Conservation (phyloP, 53 echinoderm and acorn worm species). For the Temnopleurus reevesii region DNA sequence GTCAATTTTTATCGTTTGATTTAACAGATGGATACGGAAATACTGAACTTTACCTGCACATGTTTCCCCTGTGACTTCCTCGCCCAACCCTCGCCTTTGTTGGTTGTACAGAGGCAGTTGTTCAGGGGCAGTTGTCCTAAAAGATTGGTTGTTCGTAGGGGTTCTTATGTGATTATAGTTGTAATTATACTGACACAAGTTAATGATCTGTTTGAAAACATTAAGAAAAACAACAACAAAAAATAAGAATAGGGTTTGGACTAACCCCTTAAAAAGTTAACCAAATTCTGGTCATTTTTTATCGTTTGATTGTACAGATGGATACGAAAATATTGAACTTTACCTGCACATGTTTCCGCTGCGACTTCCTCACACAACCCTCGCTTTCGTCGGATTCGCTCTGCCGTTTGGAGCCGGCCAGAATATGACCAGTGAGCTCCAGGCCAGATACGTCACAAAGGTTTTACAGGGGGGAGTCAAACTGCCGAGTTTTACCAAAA, state of each 20-base stretch:
- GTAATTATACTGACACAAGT: too few relatives aligned
- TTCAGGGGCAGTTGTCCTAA: not conserved
- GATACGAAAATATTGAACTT: conserved; percentile 53
- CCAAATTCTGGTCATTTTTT: not conserved
- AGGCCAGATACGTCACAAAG: conserved; percentile 59
- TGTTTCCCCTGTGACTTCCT: conserved; percentile 52
- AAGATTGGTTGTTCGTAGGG: too few relatives aligned
- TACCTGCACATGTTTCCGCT: conserved; percentile 64
- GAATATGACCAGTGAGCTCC: conserved; percentile 51
- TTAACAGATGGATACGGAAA: conserved; percentile 33
- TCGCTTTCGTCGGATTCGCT: conserved; percentile 55
- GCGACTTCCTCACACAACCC: conserved; percentile 52
- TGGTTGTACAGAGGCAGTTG: too few relatives aligned
- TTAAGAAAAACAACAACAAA: too few relatives aligned
- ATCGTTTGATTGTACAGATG: not conserved
- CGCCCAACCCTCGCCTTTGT: conserved; percentile 62
- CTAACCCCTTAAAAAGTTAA: not conserved
- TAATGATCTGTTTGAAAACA: not conserved
- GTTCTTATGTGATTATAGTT: too few relatives aligned
- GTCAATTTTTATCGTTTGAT: too few relatives aligned
- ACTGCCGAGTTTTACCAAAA: conserved; percentile 44
- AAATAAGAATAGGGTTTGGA: too few relatives aligned
- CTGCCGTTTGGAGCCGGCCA: not conserved
- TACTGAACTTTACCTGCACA: conserved; percentile 56
- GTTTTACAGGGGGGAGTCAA: conserved; percentile 51